Evolutionary conservation across 2,797 vertebrate species (phyloP).

Genomic region (Sebastes taczanowskii): DNA sequence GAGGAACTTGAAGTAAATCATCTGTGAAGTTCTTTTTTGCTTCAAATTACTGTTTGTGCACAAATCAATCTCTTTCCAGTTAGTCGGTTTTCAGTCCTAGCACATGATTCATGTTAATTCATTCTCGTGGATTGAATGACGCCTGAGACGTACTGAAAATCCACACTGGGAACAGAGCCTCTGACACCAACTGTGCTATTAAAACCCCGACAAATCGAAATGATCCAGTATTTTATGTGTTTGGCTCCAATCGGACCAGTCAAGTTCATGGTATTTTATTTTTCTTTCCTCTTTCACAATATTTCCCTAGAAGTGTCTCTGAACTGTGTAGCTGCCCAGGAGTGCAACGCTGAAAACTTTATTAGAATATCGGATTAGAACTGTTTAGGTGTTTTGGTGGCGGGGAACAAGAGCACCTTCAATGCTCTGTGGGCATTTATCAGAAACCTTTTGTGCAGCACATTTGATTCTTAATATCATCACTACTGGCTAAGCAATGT

Average conservation of each 20-base stretch:
- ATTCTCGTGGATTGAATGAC: not conserved
- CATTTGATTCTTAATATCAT: slow-evolving; percentile 65
- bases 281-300: slow-evolving; percentile 7
- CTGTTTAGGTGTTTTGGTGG: slow-evolving; percentile 58
- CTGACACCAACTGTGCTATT: slow-evolving; percentile 60
- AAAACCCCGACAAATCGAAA: slow-evolving; percentile 27
- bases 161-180: slow-evolving; percentile 20
- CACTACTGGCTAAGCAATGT: slow-evolving; percentile 74
- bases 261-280: slow-evolving; percentile 24
- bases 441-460: slow-evolving; percentile 66
- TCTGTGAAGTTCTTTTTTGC: slow-evolving; percentile 41
- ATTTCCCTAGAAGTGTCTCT: slow-evolving; percentile 47
- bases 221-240: slow-evolving; percentile 70
- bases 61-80: slow-evolving; percentile 9
- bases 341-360: slow-evolving; percentile 42
- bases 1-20: slow-evolving; percentile 49
- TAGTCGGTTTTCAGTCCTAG: slow-evolving; percentile 27
- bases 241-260: slow-evolving; percentile 43
- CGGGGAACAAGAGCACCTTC: slow-evolving; percentile 67
- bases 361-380: slow-evolving; percentile 56
- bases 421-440: slow-evolving; percentile 78
- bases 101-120: slow-evolving; percentile 7
- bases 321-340: slow-evolving; percentile 48
- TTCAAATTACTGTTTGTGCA: slow-evolving; percentile 29
- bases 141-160: slow-evolving; percentile 27